Base-by-base conservation (phyloP, 2,888 invertebrate genomes). In the Eugnorisma glareosa region DNA sequence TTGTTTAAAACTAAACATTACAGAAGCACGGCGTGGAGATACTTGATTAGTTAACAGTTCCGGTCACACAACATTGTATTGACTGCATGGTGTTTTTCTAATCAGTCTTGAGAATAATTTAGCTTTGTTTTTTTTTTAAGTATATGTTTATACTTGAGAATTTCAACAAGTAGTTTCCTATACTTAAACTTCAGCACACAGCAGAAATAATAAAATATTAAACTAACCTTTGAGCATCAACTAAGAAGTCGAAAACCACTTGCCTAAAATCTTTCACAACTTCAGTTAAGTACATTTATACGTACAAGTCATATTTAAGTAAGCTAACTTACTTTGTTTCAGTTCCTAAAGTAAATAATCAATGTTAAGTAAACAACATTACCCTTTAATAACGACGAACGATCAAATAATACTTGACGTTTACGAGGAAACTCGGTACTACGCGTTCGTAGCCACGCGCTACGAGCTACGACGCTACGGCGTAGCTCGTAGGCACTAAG, bases 381-480 rank as follows among this genome's bases (percentile, higher is more conserved):
- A 85, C 71, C 79, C 79, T 80, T 77, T 88, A 88, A 86, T 82
- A 85, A 85, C 85, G 81, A 86, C 74, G 83, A 81, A 89, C 85
- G 75, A 83, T 84, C 88, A 84, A 88, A 88, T 86, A 82, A 82
- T 81, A 80, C 83, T 84, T 72, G 86, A 89, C 83, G 79, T 88
- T 86, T 87, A 89, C 84, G 81, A 88, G 87, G 77, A 83, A 89
- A 84, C 85, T 82, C 81, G 45, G 66, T 69, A 73, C 79, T 75
- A 83, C 78, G 89, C 81, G 84, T 81, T 83, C 86, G 79, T 87
- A 84, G 77, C 74, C 61, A 79, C 79, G 43, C 61, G 73, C 85
- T 85, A 86, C 86, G 87, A 83, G 86, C 88, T 89, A 88, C 84
- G 86, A 45, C 57, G 78, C 84, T 88, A 89, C 85, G 85, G 68